Evolutionary conservation across 2,888 invertebrate genomes (phyloP).

Genomic region (Hemaris fuciformis): DNA sequence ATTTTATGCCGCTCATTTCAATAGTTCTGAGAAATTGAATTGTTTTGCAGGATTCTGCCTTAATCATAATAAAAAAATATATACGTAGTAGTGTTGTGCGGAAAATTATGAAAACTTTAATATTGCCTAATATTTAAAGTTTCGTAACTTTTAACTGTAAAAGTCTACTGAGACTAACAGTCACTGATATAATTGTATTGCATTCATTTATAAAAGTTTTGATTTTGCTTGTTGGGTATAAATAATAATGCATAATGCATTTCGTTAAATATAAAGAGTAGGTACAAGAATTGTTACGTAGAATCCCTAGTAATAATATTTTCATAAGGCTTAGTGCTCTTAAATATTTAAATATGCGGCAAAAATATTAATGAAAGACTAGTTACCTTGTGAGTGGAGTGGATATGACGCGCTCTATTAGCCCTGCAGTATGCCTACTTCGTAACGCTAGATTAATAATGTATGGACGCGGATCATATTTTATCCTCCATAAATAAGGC

Average conservation of each 20-base stretch:
- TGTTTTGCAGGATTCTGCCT: not conserved
- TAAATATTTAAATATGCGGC: not conserved
- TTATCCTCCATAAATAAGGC: no score
- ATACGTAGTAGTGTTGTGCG: not conserved
- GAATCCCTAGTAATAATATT: not conserved
- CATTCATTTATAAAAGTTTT: no score
- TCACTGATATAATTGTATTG: no score
- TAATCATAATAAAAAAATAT: not conserved
- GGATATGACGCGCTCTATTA: not conserved
- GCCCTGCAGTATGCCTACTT: not conserved
- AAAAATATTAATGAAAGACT: not conserved
- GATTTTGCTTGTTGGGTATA: no score
- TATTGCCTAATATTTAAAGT: no score
- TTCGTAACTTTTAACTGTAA: no score
- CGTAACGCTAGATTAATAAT: not conserved
- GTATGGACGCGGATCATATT: not conserved
- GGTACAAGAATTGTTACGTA: not conserved
- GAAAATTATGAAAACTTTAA: no score
- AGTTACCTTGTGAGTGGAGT: not conserved
- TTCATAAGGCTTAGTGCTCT: not conserved
- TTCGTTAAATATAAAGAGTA: no score
- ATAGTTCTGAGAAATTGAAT: not conserved
- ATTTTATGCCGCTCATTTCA: not conserved
- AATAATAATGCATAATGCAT: no score
- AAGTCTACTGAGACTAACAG: no score